Base-by-base conservation (phyloP, 2,888 invertebrate genomes). In the Pheosia tremula region DNA sequence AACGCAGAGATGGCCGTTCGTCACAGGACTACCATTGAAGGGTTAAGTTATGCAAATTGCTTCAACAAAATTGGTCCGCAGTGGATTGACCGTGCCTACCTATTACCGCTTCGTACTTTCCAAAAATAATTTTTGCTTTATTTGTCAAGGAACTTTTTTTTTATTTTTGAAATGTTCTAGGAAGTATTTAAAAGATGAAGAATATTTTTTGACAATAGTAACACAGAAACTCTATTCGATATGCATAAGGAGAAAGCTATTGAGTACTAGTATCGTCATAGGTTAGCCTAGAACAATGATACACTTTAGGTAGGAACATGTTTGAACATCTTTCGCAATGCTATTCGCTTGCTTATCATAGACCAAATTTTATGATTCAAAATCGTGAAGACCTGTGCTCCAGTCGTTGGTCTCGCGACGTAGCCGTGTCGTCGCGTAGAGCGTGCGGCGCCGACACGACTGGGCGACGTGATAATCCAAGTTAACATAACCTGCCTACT, bases 11-110 rank as follows among this genome's bases (percentile, higher is more conserved):
- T 36, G 81, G 78, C 72, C 72, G 72, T 71, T 76, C 80, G 79
- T 83, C 83, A 79, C 84, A 77, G 82, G 56, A 43, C 72, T 70
- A 74, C 79, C 73, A 78, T 74, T 78, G 80, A 87, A 91, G 91
- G 91, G 91, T 89, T 90, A 87, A 91, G 79, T 87, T 91, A 93
- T 92, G 92, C 91, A 92, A 92, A 93, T 90, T 85, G 83, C 81
- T 76, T 79, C 75, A 86, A 90, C 88, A 55, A 82, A 86, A 77
- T 78, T 77, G 77, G 68, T 71, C 77, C 74, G 69, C 67, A 78
- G 72, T 79, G 79, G 79, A 81, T 82, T 77, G 80, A 72, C 75
- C 77, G 73, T 76, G 74, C 77, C 74, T 75, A 75, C 79, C 74
- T 79, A 80, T 79, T 80, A 81, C 78, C 77, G 75, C 68, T 77